These are phyloP conservation scores for Hydractinia symbiolongicarpus DNA, from an alignment of 30 jellyfish, hydroid and myxozoan genomes.

Conservation along the genomic window DNA sequence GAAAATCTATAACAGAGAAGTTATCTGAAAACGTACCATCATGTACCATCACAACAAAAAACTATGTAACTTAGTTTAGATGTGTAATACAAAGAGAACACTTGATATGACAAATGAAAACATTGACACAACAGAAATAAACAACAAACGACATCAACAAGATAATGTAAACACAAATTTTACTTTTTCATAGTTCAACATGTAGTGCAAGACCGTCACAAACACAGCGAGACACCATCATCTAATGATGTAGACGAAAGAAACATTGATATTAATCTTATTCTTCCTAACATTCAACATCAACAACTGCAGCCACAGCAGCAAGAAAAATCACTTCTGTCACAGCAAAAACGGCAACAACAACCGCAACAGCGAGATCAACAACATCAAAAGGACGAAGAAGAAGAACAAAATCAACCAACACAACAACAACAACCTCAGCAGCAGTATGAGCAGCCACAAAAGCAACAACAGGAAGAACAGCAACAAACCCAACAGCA, in stretches of 20 bases:
- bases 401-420: background rate
- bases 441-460: background rate
- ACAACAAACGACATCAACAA: no score
- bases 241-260: constrained; percentile 6
- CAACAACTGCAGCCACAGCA: background rate
- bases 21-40: no score
- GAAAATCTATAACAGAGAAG: no score
- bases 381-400: background rate
- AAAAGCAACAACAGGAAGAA: background rate
- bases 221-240: background rate
- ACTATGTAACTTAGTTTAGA: no score
- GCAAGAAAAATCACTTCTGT: background rate
- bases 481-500: background rate
- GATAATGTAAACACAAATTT: no score
- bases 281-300: background rate
- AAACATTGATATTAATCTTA: constrained; percentile 17
- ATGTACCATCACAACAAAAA: no score
- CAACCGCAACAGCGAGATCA: background rate
- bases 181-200: background rate
- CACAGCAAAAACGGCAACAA: no score
- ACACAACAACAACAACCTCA: background rate
- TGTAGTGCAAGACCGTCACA: background rate
- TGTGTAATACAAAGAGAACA: no score
- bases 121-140: no score
- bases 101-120: no score